Conservation (phyloP, 2,888 invertebrate species). For the Polyommatus iphigenia region DNA sequence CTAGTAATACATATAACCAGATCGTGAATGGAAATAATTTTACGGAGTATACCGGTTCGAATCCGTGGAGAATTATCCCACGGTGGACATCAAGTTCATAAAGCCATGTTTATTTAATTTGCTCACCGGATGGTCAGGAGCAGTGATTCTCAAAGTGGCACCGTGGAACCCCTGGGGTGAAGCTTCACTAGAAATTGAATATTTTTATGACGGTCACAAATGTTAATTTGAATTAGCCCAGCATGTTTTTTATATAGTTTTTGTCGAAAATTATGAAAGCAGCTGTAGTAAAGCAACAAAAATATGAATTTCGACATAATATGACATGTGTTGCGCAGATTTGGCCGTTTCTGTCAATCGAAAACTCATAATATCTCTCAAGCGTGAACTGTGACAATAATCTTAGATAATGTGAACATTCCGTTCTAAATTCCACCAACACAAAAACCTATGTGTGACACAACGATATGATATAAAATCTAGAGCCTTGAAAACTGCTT, state of each 20-base stretch:
- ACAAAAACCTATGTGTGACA: neutral
- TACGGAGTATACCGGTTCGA: constrained; percentile 2
- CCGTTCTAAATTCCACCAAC: neutral
- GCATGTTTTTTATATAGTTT: too few relatives aligned
- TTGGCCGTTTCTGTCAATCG: neutral
- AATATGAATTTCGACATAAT: too few relatives aligned
- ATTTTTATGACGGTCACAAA: too few relatives aligned
- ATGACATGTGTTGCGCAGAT: too few relatives aligned
- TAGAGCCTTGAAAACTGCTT: neutral
- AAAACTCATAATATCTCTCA: neutral
- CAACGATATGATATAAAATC: neutral
- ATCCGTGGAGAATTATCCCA: constrained; percentile 14
- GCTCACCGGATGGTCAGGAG: neutral
- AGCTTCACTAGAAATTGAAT: too few relatives aligned
- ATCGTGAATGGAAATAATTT: neutral
- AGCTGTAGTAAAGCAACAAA: too few relatives aligned
- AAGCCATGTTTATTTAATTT: constrained; percentile 12
- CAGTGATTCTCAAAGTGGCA: neutral
- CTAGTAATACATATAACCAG: neutral
- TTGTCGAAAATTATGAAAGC: too few relatives aligned
- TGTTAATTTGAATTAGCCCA: too few relatives aligned
- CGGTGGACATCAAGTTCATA: constrained; percentile 11
- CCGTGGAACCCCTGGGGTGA: too few relatives aligned
- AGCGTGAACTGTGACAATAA: constrained; percentile 6
- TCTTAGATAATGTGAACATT: constrained; percentile 10